Evolutionary conservation across 2,797 vertebrate genomes (phyloP), one percentile per base, ranked within the genome.

Genomic region (Gallinago solitaria): DNA sequence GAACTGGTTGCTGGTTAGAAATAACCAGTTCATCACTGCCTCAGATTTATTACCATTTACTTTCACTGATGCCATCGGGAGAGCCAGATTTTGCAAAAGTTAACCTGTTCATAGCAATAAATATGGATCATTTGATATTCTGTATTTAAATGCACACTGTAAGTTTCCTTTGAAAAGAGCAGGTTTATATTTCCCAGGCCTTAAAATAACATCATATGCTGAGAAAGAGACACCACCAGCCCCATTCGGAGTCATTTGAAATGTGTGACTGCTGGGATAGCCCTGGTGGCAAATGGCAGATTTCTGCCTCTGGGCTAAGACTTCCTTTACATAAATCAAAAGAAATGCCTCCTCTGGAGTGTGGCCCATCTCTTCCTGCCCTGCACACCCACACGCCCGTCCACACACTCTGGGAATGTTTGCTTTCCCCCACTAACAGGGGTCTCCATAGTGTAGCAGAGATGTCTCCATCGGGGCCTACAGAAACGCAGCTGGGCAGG

Each of bases 321-420:
- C 30, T 47, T 39, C 67, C 37, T 33, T 53, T 45, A 9, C 41
- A 77, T 15, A 56, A 57, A 1, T 4, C 4, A 0, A 32, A 73
- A 87, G 83, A 24, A 43, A 9, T 0, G 13, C 11, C 53, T 80
- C 79, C 56, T 45, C 51, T 5, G 10, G 59, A 56, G 45, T 2
- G 6, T n/a, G 39, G 47, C 3, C 50, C 60, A 17, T 12, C 76
- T 51, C 48, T 82, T 43, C 41, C 54, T 9, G 28, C 12, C 35
- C 15, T 45, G 2, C 82, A 53, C 53, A 32, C 8, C 69, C 24
- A 7, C 45, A 30, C 10, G 9, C 51, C 11, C 51, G 11, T 30
- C 51, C 51, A 30, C 51, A 28, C 0, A 0, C 20, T 4, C 45
- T 84, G 65, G 41, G 15, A 68, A 64, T 1, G 16, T 25, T 12